Conservation (phyloP, 2,888 invertebrate species). For the Mythimna albipuncta region DNA sequence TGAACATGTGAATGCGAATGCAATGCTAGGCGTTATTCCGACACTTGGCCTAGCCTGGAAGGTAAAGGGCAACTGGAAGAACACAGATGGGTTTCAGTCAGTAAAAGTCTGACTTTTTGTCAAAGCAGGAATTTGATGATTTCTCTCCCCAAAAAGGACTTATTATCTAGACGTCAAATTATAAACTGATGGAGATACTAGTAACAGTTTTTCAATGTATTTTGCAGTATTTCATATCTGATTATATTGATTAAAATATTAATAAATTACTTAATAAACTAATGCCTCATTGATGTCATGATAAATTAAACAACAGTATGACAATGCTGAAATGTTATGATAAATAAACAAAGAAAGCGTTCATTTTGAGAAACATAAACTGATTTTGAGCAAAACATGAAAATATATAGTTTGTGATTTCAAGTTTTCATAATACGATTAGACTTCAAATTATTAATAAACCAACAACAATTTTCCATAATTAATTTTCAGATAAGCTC, state of each 20-base stretch:
- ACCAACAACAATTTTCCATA: background rate
- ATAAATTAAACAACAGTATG: background rate
- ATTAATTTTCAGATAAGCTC: conserved; percentile 1
- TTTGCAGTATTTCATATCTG: background rate
- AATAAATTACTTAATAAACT: background rate
- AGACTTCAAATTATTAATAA: no score
- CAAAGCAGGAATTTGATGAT: no score
- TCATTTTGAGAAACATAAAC: background rate
- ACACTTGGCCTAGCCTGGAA: no score
- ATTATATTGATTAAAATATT: background rate
- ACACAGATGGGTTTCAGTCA: no score
- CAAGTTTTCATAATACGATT: no score
- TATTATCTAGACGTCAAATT: background rate
- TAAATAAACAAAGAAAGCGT: no score
- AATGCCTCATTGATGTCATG: background rate
- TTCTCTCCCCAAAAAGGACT: no score
- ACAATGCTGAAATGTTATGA: background rate
- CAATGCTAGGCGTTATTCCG: background rate
- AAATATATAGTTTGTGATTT: background rate
- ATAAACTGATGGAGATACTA: no score
- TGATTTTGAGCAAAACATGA: background rate
- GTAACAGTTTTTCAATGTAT: background rate
- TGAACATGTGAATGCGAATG: no score
- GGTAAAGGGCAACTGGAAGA: no score
- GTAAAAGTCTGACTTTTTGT: no score